Evolutionary conservation across 2,888 invertebrate genomes (phyloP).

Genomic region (Aspidiotus rigidus): DNA sequence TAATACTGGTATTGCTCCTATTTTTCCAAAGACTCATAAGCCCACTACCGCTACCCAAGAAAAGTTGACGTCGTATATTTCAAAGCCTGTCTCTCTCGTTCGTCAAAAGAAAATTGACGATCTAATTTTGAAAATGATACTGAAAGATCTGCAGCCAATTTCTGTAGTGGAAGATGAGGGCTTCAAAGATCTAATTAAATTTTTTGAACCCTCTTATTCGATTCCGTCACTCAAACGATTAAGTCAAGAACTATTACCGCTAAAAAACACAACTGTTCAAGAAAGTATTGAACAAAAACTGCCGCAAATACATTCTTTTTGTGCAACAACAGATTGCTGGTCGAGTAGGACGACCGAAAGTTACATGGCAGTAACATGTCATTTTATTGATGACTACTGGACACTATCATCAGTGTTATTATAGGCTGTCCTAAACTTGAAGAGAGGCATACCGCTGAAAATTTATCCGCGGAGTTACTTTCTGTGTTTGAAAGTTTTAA

Average conservation of each 20-base stretch:
- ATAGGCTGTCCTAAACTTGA: background rate
- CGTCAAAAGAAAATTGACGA: background rate
- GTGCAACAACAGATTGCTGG: background rate
- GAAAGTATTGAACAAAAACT: background rate
- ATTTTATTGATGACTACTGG: slow-evolving; percentile 14
- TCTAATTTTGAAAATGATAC: background rate
- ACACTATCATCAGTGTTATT: background rate
- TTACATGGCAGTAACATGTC: slow-evolving; percentile 9
- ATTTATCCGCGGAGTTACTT: background rate
- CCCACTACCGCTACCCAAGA: too few relatives aligned
- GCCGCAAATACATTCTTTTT: background rate
- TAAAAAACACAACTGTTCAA: background rate
- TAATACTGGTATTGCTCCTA: too few relatives aligned
- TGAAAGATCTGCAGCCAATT: slow-evolving; percentile 5
- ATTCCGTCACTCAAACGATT: slow-evolving; percentile 12
- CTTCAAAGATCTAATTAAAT: slow-evolving; percentile 8
- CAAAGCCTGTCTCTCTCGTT: background rate
- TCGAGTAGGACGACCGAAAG: background rate
- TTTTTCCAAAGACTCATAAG: background rate
- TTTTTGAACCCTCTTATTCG: slow-evolving; percentile 13
- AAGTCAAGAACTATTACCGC: background rate
- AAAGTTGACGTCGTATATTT: background rate
- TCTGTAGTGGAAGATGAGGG: slow-evolving; percentile 13
- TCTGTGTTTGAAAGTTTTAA: too few relatives aligned
- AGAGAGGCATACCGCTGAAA: background rate